A percentile compares a stretch with the other conserved stretches of the same genome.
Conservation (phyloP, 2,113 vertebrate species). For the Oncorhynchus tshawytscha region DNA sequence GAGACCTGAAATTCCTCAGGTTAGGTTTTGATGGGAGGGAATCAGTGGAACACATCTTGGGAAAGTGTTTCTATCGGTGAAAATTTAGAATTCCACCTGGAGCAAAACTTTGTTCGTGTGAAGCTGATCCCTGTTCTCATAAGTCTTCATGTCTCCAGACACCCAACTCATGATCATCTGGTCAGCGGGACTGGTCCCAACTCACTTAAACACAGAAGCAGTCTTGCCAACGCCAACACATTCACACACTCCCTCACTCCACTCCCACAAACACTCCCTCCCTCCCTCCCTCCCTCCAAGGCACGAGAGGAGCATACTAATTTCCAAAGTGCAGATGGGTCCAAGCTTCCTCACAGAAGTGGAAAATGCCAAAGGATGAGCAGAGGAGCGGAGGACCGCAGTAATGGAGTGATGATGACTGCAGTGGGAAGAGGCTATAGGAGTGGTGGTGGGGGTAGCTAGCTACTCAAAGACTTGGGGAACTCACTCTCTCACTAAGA, state of each 20-base stretch:
- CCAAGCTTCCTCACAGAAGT: conserved; percentile 49
- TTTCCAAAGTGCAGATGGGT: conserved; percentile 75
- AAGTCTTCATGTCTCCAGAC: conserved; percentile 63
- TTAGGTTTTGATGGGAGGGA: conserved; percentile 66
- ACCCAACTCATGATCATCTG: conserved; percentile 48
- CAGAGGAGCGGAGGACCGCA: conserved; percentile 2
- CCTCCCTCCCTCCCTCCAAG: conserved; percentile 58
- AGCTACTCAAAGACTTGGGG: too few species aligned
- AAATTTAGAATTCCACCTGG: conserved; percentile 71
- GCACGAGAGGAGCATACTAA: conserved; percentile 59
- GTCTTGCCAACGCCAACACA: conserved; percentile 73
- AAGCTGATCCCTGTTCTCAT: conserved; percentile 70
- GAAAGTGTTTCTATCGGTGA: conserved; percentile 42
- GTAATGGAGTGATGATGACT: conserved; percentile 74
- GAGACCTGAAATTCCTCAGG: conserved; percentile 42
- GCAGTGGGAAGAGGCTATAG: conserved; percentile 34
- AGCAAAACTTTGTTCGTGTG: conserved; percentile 65
- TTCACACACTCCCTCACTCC: conserved; percentile 38
- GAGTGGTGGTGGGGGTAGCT: too few species aligned
- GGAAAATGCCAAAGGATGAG: conserved; percentile 44
- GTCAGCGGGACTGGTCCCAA: conserved; percentile 70
- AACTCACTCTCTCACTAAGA: conserved; percentile 38
- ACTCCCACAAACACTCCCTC: conserved; percentile 28
- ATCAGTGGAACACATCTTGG: conserved; percentile 52
- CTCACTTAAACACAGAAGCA: conserved; percentile 70